Percentiles rank a stretch among this genome's conserved stretches.
phyloP scores from a whole-genome alignment of 2,888 invertebrate species.

The Pherbina coryleti region DNA sequence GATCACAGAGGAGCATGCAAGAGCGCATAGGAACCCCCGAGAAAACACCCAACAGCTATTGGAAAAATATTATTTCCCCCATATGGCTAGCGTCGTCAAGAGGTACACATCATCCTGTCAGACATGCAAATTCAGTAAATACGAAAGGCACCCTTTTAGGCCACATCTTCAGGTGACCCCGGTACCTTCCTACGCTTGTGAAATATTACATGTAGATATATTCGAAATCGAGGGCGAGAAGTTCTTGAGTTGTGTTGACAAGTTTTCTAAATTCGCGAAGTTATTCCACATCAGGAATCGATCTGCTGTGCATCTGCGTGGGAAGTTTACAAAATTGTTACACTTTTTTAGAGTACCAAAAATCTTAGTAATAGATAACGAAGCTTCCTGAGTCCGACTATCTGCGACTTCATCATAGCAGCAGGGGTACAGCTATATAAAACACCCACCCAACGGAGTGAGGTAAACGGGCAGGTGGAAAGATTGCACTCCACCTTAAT shows the following conservation, averaged over 20 bases:
- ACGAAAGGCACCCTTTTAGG: background rate
- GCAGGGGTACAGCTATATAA: constrained; percentile 38
- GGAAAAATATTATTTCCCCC: too few species aligned
- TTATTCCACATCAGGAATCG: background rate
- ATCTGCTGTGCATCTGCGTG: constrained; percentile 40
- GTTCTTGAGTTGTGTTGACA: constrained; percentile 35
- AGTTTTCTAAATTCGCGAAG: constrained; percentile 11
- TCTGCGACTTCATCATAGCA: background rate
- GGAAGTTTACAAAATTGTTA: constrained; percentile 38
- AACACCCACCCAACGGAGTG: constrained; percentile 33
- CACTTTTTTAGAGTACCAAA: constrained; percentile 44
- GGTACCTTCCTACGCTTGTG: constrained; percentile 14
- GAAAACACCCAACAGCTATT: too few species aligned
- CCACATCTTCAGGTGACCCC: constrained; percentile 11
- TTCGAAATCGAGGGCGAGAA: constrained; percentile 16
- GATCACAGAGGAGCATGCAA: too few species aligned
- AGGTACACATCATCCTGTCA: too few species aligned
- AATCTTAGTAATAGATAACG: constrained; percentile 35
- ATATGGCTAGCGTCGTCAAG: too few species aligned
- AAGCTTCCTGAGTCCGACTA: too few species aligned
- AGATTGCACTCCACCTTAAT: too few species aligned
- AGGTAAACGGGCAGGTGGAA: too few species aligned
- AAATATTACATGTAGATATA: constrained; percentile 29
- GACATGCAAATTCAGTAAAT: too few species aligned
- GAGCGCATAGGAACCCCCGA: too few species aligned